Evolutionary conservation across 2,888 invertebrate genomes (phyloP).

Genomic region (Arrhopalites spinosus): DNA sequence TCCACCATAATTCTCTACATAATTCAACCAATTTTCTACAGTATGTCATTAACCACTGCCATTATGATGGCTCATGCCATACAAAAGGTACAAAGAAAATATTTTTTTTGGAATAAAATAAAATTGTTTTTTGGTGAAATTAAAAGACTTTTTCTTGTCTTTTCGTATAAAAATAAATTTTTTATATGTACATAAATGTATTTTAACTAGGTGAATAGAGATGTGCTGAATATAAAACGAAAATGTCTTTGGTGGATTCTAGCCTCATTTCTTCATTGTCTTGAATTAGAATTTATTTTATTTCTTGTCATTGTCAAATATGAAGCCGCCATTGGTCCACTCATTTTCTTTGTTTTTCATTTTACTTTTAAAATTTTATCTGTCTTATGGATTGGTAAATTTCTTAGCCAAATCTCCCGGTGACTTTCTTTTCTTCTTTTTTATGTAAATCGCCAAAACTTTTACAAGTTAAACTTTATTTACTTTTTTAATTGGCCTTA

Average conservation of each 20-base stretch:
- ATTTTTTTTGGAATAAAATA: background rate
- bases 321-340: background rate
- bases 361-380: background rate
- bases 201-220: background rate
- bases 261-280: conserved; percentile 15
- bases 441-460: no score
- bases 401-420: background rate
- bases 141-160: background rate
- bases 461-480: no score
- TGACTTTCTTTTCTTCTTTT: no score
- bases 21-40: conserved; percentile 26
- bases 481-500: no score
- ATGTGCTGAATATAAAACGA: background rate
- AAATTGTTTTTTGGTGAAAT: background rate
- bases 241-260: conserved; percentile 22
- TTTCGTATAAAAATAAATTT: background rate
- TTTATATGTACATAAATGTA: background rate
- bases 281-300: conserved; percentile 12
- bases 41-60: background rate
- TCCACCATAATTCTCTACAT: conserved; percentile 2
- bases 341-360: conserved; percentile 12
- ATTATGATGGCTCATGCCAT: conserved; percentile 15
- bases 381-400: background rate
- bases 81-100: conserved; percentile 12
- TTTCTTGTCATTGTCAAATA: background rate